A percentile compares a stretch with the other conserved stretches of the same genome.
Conservation (phyloP, 2,113 vertebrate species). For the Sisor rabdophorus region DNA sequence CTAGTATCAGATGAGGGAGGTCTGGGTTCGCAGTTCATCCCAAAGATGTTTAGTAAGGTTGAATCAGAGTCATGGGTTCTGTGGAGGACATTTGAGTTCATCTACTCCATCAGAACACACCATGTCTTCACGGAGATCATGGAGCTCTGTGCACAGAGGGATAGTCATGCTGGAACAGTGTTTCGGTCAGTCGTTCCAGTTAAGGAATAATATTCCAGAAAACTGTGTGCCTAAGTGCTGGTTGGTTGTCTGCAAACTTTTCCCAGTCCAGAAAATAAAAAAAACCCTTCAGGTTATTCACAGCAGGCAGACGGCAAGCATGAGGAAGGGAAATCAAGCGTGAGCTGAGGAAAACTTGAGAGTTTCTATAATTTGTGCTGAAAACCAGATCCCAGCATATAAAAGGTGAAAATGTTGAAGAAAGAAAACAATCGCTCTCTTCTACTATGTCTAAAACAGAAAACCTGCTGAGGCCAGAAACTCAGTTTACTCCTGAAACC, state of each 20-base stretch:
- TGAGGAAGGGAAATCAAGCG: neutral
- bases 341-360: neutral
- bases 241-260: neutral
- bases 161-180: too few relatives aligned
- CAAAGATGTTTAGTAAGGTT: too few relatives aligned
- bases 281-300: neutral
- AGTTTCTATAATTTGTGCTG: slow-evolving; percentile 8
- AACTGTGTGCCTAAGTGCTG: too few relatives aligned
- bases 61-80: too few relatives aligned
- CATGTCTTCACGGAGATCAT: too few relatives aligned
- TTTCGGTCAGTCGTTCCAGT: too few relatives aligned
- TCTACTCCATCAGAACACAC: too few relatives aligned
- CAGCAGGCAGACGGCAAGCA: neutral
- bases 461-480: slow-evolving; percentile 20
- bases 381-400: slow-evolving; percentile 12
- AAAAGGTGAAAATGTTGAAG: slow-evolving; percentile 1
- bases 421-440: slow-evolving; percentile 11
- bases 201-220: too few relatives aligned
- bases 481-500: neutral
- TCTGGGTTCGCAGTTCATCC: too few relatives aligned
- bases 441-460: neutral
- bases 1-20: too few relatives aligned
- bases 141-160: too few relatives aligned
- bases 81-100: too few relatives aligned
- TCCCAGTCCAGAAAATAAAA: neutral